phyloP scores from a whole-genome alignment of 30 jellyfish, hydroid and myxozoan species.

The Rhopilema esculentum region DNA sequence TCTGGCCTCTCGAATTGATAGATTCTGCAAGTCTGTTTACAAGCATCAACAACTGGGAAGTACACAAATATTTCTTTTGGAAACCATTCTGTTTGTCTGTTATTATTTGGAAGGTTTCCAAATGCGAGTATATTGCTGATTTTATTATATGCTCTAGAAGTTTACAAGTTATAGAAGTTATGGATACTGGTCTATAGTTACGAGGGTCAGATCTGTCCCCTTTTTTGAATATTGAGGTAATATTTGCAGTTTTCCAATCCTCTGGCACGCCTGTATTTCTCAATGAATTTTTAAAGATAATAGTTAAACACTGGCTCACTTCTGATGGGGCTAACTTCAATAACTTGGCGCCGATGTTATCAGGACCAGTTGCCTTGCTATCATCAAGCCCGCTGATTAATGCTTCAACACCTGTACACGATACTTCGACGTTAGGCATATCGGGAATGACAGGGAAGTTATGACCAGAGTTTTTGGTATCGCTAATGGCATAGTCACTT shows the following conservation, averaged over 20 bases:
- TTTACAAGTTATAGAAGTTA: constrained; percentile 35
- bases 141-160: constrained; percentile 37
- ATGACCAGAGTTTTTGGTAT: background rate
- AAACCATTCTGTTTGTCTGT: background rate
- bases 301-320: background rate
- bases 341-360: constrained; percentile 25
- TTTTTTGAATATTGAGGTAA: constrained; percentile 35
- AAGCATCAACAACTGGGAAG: background rate
- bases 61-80: too few species aligned
- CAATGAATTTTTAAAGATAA: constrained; percentile 3
- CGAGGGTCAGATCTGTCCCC: constrained; percentile 30
- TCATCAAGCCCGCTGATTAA: constrained; percentile 26
- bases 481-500: background rate
- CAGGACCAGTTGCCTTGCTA: constrained; percentile 37
- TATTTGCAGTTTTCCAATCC: constrained; percentile 47
- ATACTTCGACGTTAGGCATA: background rate
- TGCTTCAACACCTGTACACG: too few species aligned
- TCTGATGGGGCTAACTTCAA: constrained; percentile 8
- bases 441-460: too few species aligned
- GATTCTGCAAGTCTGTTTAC: too few species aligned
- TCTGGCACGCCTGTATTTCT: constrained; percentile 15
- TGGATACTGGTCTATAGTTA: constrained; percentile 53
- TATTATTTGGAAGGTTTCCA: background rate
- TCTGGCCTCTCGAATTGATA: too few species aligned
- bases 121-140: constrained; percentile 22